Evolutionary conservation across 2,888 invertebrate genomes (phyloP).

Genomic region (Caenorhabditis zanzibari): DNA sequence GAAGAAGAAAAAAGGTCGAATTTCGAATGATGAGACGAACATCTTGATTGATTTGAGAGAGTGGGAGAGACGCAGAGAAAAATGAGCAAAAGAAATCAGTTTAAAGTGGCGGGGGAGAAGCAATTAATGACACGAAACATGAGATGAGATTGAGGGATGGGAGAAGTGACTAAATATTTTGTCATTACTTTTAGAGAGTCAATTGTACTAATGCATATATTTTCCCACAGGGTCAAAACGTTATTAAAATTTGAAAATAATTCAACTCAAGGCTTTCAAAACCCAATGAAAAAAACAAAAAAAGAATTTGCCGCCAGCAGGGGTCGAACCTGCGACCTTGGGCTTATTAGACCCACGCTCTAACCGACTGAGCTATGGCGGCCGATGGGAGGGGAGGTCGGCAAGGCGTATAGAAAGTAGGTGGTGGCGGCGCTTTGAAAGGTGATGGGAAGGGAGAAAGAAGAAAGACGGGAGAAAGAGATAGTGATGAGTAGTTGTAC

Average conservation of each 20-base stretch:
- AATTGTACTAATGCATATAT: neutral
- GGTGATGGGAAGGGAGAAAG: neutral
- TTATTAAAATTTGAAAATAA: too few relatives aligned
- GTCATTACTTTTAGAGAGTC: neutral
- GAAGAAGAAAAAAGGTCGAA: constrained; percentile 45
- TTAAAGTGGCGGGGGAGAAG: constrained; percentile 2
- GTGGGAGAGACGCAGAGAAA: neutral
- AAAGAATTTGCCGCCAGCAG: constrained; percentile 80
- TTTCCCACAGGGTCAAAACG: neutral
- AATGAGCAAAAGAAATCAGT: constrained; percentile 17
- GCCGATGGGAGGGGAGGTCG: neutral
- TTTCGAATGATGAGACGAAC: constrained; percentile 40
- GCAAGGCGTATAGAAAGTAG: neutral
- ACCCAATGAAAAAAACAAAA: neutral
- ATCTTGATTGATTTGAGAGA: constrained; percentile 43
- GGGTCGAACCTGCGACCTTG: constrained; percentile 83
- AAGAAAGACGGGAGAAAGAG: neutral
- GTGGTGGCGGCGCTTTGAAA: neutral
- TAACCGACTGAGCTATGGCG: constrained; percentile 82
- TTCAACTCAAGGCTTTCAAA: too few relatives aligned
- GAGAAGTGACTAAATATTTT: constrained; percentile 7
- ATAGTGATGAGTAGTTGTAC: neutral
- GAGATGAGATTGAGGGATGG: neutral
- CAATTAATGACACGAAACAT: constrained; percentile 22
- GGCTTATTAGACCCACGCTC: constrained; percentile 83